A percentile compares a stretch with the other conserved stretches of the same genome.
These are phyloP conservation scores for Hylaeus anthracinus DNA, from an alignment of 1,140 invertebrate species.

Conservation along the genomic window DNA sequence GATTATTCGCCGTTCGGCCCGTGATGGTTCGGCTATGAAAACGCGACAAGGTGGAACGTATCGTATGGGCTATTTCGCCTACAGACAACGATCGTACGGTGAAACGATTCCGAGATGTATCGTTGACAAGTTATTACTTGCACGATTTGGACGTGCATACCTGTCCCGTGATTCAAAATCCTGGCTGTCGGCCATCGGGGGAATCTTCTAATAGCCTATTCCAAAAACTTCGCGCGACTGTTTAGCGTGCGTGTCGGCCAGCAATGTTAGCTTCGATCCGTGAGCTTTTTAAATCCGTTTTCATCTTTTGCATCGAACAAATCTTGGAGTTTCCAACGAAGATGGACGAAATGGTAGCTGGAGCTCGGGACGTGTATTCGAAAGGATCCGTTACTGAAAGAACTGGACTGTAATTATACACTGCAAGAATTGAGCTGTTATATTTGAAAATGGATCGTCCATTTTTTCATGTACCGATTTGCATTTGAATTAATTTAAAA, in stretches of 20 bases:
- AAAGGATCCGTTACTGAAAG: no score
- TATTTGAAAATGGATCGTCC: no score
- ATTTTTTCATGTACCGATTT: no score
- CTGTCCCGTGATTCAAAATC: constrained; percentile 30
- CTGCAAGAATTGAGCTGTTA: no score
- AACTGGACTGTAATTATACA: no score
- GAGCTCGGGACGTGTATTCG: no score
- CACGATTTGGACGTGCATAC: constrained; percentile 48
- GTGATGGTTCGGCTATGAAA: constrained; percentile 16
- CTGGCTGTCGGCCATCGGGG: constrained; percentile 25
- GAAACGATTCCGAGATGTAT: constrained; percentile 39
- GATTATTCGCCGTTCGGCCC: neutral
- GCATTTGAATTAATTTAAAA: no score
- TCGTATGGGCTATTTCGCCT: constrained; percentile 36
- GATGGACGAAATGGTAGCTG: neutral
- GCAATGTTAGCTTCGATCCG: constrained; percentile 27
- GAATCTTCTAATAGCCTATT: constrained; percentile 24
- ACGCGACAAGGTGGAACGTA: constrained; percentile 36
- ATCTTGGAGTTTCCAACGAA: neutral
- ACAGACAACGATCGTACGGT: constrained; percentile 30
- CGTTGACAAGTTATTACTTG: constrained; percentile 50
- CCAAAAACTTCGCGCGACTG: constrained; percentile 25
- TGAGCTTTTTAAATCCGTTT: neutral
- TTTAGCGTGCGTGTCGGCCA: neutral
- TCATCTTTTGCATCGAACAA: neutral